Conservation (phyloP, 1,140 invertebrate genomes). For the Stratiolaelaps scimitus region DNA sequence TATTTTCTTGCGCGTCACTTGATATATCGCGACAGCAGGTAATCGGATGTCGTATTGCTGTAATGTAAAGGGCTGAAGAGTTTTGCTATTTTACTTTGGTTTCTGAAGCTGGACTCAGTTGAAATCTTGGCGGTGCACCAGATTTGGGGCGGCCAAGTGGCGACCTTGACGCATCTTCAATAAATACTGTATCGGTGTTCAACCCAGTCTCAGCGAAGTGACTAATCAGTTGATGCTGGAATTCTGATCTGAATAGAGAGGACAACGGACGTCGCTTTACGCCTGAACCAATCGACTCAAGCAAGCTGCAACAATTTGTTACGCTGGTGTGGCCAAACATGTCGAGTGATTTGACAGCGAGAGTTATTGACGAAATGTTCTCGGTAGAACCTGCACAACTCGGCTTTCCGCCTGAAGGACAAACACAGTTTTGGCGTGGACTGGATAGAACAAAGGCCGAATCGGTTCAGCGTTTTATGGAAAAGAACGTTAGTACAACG, state of each 20-base stretch:
- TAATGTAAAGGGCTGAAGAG: too few relatives aligned
- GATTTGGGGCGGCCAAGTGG: not conserved
- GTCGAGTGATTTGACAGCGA: not conserved
- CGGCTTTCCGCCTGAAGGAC: conserved; percentile 3
- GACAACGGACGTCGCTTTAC: not conserved
- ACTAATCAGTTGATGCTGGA: not conserved
- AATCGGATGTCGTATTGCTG: too few relatives aligned
- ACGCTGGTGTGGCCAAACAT: not conserved
- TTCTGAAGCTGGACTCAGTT: not conserved
- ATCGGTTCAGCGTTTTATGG: not conserved
- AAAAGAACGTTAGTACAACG: not conserved
- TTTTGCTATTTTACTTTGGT: too few relatives aligned
- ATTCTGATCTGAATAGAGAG: not conserved
- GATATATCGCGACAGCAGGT: too few relatives aligned
- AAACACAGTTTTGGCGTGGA: conserved; percentile 6
- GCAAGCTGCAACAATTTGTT: not conserved
- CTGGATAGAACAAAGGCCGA: not conserved
- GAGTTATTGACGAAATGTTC: not conserved
- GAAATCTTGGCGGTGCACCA: not conserved
- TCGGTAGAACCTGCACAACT: not conserved
- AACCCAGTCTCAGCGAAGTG: not conserved
- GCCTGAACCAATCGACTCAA: not conserved
- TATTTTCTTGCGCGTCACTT: too few relatives aligned
- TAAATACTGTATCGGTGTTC: not conserved
- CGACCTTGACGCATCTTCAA: not conserved